Evolutionary conservation across 2,113 vertebrate genomes (phyloP), one percentile per base, ranked within the genome.

Genomic region (Micronycteris hirsuta): DNA sequence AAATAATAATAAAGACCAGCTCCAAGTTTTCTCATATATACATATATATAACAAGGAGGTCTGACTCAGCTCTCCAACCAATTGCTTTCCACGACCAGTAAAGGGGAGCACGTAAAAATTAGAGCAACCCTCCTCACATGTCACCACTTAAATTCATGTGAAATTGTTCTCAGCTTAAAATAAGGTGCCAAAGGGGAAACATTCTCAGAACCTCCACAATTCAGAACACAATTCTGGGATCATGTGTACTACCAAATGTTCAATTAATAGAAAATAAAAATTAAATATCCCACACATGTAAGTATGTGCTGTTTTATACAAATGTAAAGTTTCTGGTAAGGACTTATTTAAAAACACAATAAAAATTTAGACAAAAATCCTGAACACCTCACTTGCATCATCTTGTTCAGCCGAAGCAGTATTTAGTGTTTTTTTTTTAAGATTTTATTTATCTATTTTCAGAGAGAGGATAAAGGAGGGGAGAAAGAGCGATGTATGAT

Each of bases 341-440:
- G 13, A 49, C 14, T 56, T 84, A 89, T 20, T 89, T 4, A 52
- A 86, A 78, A 93, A 65, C 19, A 91, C 9, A 89, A 38, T 54
- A 36, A 71, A 78, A 76, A 70, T 47, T 38, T 41, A 24, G 20
- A 82, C 86, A 83, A 85, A 41, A 33, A 58, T 14, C 28, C 4
- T 28, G 31, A n/a, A 47, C 16, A 16, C 11, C 15, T 67, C 61
- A 77, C 49, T 41, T 63, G 8, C 10, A 43, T 63, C 33, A 86
- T 85, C 24, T 67, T 92, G 24, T 43, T 87, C 63, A 85, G 13
- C 45, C 52, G 24, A 81, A 91, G 63, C 31, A 65, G 45, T 82
- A 56, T 67, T 93, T 97, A 81, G 61, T 89, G 77, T 91, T 88
- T 15, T n/a, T n/a, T n/a, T n/a, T n/a, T n/a, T n/a, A n/a, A n/a